Base-by-base conservation (phyloP, 2,113 vertebrate species). In the Ochotona princeps region DNA sequence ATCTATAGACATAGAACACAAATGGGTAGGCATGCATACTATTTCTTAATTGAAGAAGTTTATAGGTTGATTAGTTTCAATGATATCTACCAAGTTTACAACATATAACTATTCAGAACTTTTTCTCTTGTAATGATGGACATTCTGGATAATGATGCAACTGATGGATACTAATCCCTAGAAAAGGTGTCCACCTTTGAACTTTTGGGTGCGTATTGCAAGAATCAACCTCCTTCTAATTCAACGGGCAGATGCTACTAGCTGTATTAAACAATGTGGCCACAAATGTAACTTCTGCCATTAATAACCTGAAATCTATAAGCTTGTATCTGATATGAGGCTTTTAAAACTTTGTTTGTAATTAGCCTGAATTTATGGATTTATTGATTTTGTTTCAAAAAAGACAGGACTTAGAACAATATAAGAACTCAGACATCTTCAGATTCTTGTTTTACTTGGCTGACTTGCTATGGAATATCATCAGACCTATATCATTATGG, bases 331-430 rank as follows among this genome's bases (percentile, higher is more conserved):
- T 84, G n/a, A 89, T 44, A 51, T 72, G 25, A 5, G 4, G 38
- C 2, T 26, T 73, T 70, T 63, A 9, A 30, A 54, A 23, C 4
- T 38, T 67, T 66, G 12, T 66, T 76, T 32, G 57, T 75, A 38
- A 18, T 38, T 76, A 26, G 1, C 30, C 2, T 25, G 35, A 21
- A 54, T 78, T 54, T 51, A 61, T 87, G 38, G 15, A 82, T 57
- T 38, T 69, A 47, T 21, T 85, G 28, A 87, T 70, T 90, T 79
- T 83, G 47, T 75, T 87, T 95, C 25, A 87, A 38, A 44, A 8
- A 79, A 90, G 75, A 80, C 60, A 57, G 54, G 15, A 70, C 30
- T 76, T 25, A 72, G 28, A 82, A 9, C 8, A 67, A 28, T 81
- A 25, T 73, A 76, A 96, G 26, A 70, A 90, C 25, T 67, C 30